Base-by-base conservation (phyloP, 2,888 invertebrate genomes). In the Parthenolecanium corni region DNA sequence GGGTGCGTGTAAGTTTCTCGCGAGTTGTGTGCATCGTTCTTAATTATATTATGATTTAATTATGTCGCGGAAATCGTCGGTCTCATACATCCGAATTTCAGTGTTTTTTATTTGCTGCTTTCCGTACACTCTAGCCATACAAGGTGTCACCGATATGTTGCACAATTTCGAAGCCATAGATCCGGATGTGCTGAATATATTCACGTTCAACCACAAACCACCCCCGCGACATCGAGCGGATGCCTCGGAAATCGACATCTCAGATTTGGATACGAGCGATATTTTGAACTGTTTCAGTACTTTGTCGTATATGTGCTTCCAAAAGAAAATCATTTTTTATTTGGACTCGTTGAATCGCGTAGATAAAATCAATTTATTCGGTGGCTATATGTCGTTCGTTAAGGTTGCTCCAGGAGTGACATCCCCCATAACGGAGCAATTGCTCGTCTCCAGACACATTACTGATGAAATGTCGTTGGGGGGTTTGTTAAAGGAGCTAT, bases 311-410 rank as follows among this genome's bases (percentile, higher is more conserved):
- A 70, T 73, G 25, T 82, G 82, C 69, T 72, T 80, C 20, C 80
- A 79, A 69, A 79, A 75, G 65, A 79, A 80, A 68, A 76, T 81
- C 2, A 72, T 79, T 9, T 69, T 77, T 46, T 81, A 79, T 71
- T 70, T 82, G 65, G 78, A 78, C 62, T 74, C 77, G 21, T 71
- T 82, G 3, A 76, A 77, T 66, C 73, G 73, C 40, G 70, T 80
- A 56, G 75, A 77, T 66, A 78, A 80, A 67, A 76, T 81, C 66
- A 76, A 76, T 9, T 72, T 82, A 38, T 70, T 80, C 57, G 82
- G 81, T 1, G 77, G 78, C 64, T 76, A 63, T 53, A 24, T 63
- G 25, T 63, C 63, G 18, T 63, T 63, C 40, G 36, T 63, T n/a
- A 18, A 44, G 18, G 63, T 63, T 6, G 25, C 49, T 1, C 51